Percentiles rank a stretch among this genome's conserved stretches.
phyloP scores from a whole-genome alignment of 1,140 invertebrate species.

The Calephelis virginiensis region DNA sequence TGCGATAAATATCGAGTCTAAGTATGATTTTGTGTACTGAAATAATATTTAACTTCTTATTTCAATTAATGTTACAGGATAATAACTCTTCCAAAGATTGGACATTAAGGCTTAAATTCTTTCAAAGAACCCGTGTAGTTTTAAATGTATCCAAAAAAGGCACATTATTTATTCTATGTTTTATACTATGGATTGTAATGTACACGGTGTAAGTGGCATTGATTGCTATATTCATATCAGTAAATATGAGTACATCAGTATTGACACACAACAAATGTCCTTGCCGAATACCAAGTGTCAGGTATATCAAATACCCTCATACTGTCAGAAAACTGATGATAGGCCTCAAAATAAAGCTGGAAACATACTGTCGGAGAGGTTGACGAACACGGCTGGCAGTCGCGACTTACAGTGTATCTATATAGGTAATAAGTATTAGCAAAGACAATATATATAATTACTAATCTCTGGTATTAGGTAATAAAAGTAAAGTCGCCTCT shows the following conservation, averaged over 20 bases:
- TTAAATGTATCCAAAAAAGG: not conserved
- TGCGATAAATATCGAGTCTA: constrained; percentile 1
- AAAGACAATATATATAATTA: too few relatives aligned
- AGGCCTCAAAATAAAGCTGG: too few relatives aligned
- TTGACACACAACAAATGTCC: not conserved
- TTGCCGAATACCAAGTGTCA: too few relatives aligned
- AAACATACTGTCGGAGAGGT: too few relatives aligned
- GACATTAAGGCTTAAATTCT: not conserved
- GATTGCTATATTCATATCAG: constrained; percentile 11
- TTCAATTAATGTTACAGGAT: not conserved
- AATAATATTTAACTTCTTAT: not conserved
- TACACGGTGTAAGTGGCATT: not conserved
- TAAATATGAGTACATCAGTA: not conserved
- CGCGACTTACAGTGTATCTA: too few relatives aligned
- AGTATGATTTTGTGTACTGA: not conserved
- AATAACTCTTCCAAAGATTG: not conserved
- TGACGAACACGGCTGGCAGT: too few relatives aligned
- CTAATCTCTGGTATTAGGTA: too few relatives aligned
- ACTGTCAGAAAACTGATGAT: too few relatives aligned
- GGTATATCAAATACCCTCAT: too few relatives aligned
- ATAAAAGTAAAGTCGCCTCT: too few relatives aligned
- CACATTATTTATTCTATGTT: not conserved
- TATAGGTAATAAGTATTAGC: too few relatives aligned
- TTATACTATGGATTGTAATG: not conserved
- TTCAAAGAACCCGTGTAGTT: not conserved